A percentile compares a stretch with the other conserved stretches of the same genome.
Conservation (phyloP, 2,888 invertebrate species). For the Melinaea marsaeus region DNA sequence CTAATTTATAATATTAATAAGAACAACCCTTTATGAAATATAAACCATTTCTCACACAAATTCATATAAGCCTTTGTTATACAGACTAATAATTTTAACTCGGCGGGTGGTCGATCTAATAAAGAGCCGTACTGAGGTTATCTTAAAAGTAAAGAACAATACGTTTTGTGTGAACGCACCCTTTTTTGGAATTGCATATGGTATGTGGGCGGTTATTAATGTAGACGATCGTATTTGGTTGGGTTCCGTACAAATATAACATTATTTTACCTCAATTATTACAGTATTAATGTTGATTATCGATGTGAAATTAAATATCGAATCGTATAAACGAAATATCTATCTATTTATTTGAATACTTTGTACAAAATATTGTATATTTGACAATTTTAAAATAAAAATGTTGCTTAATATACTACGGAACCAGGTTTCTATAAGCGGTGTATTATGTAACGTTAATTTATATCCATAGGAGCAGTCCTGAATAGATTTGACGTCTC, state of each 20-base stretch:
- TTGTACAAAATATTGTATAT: no score
- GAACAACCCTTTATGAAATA: not conserved
- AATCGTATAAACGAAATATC: no score
- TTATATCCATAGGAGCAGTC: not conserved
- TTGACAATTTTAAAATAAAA: no score
- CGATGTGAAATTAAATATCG: no score
- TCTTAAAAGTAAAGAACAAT: constrained; percentile 50
- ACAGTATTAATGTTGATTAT: not conserved
- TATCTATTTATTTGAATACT: no score
- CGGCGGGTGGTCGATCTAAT: constrained; percentile 40
- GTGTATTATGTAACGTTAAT: constrained; percentile 1
- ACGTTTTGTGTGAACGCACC: constrained; percentile 40
- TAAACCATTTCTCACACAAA: not conserved
- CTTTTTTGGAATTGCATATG: constrained; percentile 28
- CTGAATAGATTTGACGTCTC: not conserved
- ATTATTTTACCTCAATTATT: not conserved
- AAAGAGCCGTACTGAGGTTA: constrained; percentile 38
- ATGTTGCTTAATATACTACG: no score
- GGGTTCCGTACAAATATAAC: constrained; percentile 3
- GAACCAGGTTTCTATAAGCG: no score
- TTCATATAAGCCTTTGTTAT: not conserved
- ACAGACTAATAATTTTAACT: constrained; percentile 24
- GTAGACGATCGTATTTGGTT: not conserved
- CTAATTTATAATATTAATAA: no score
- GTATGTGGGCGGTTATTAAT: constrained; percentile 51